Conservation (phyloP, 2,797 vertebrate genomes). For the Semotilus atromaculatus region DNA sequence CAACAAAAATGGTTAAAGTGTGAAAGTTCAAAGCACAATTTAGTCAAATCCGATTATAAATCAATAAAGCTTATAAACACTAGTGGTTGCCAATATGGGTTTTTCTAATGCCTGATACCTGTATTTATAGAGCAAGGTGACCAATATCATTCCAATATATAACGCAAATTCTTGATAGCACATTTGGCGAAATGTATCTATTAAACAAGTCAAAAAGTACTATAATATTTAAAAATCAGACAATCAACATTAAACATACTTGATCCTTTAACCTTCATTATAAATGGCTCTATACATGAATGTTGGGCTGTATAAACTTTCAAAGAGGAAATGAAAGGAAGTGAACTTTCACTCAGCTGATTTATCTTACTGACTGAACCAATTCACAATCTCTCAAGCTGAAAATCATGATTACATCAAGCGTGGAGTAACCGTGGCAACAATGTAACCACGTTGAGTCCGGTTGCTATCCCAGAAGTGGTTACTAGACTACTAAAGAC, state of each 20-base stretch:
- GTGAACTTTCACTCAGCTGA: not conserved
- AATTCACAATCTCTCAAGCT: not conserved
- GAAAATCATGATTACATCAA: not conserved
- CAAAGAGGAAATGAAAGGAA: not conserved
- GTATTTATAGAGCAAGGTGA: too few relatives aligned
- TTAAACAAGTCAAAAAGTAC: not conserved
- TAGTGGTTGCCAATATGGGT: not conserved
- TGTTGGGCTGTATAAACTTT: not conserved
- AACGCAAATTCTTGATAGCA: not conserved
- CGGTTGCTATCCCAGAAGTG: not conserved
- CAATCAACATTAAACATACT: not conserved
- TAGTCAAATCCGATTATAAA: not conserved
- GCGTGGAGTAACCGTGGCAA: slow-evolving; percentile 3
- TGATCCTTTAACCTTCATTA: not conserved
- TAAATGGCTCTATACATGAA: not conserved
- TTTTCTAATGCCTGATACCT: not conserved
- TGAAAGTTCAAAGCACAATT: not conserved
- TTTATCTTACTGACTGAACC: not conserved
- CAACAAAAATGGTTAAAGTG: not conserved
- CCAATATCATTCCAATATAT: not conserved
- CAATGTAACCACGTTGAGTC: not conserved
- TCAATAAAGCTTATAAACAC: not conserved
- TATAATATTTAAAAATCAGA: not conserved
- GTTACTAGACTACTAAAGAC: not conserved
- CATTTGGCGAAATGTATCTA: not conserved